Evolutionary conservation across 2,797 vertebrate species (phyloP).

Genomic region (Etheostoma nigrum): DNA sequence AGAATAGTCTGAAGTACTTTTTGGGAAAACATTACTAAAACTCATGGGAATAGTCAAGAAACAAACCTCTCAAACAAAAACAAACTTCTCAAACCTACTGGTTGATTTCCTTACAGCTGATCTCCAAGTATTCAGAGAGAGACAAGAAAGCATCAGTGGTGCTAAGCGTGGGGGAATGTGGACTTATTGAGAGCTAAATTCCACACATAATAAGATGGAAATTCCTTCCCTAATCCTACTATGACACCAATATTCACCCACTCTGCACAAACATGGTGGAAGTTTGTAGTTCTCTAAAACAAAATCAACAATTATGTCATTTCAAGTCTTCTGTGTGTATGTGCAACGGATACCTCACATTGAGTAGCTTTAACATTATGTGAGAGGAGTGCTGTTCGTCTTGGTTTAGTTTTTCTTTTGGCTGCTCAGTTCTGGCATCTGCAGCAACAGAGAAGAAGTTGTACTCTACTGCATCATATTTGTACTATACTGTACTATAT

Average conservation of each 20-base stretch:
- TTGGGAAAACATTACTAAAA: background rate
- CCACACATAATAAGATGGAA: slow-evolving; percentile 77
- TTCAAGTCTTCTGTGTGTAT: background rate
- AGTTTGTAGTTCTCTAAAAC: slow-evolving; percentile 1
- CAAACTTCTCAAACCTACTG: too few species aligned
- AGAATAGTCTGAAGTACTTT: background rate
- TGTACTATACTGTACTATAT: background rate
- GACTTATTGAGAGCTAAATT: slow-evolving; percentile 78
- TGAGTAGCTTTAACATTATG: background rate
- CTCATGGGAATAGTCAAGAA: background rate
- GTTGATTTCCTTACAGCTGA: slow-evolving; percentile 50
- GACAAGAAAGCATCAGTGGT: slow-evolving; percentile 60
- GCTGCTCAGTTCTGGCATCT: background rate
- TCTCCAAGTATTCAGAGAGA: slow-evolving; percentile 51
- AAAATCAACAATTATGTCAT: slow-evolving; percentile 18
- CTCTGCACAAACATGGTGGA: slow-evolving; percentile 24
- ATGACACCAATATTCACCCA: slow-evolving; percentile 53
- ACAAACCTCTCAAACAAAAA: background rate
- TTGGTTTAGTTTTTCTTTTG: background rate
- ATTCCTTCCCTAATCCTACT: slow-evolving; percentile 82
- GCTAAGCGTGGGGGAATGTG: slow-evolving; percentile 75
- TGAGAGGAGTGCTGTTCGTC: background rate
- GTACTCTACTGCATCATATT: background rate
- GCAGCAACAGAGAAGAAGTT: background rate
- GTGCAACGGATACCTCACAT: background rate